Evolutionary conservation across 2,888 invertebrate species (phyloP).

Genomic region (Drosophila melanocephala): DNA sequence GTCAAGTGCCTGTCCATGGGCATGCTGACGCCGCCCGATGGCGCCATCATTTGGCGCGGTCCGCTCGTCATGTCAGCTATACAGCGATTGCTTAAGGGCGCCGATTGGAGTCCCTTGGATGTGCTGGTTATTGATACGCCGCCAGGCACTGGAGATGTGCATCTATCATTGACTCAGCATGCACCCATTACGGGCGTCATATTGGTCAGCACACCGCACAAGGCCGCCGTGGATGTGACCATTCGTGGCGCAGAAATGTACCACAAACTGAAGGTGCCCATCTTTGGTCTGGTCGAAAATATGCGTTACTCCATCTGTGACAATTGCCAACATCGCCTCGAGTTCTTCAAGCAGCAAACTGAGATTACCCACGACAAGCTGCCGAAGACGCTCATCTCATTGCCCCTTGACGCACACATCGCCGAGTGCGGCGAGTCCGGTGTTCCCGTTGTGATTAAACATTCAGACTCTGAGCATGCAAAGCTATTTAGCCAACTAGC

Average conservation of each 20-base stretch:
- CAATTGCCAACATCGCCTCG: constrained; percentile 90
- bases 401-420: constrained; percentile 83
- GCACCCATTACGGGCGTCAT: constrained; percentile 94
- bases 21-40: constrained; percentile 92
- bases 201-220: constrained; percentile 97
- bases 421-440: constrained; percentile 84
- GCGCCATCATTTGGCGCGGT: constrained; percentile 97
- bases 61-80: constrained; percentile 98
- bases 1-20: constrained; percentile 99
- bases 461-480: constrained; percentile 79
- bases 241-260: constrained; percentile 95
- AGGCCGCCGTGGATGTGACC: constrained; percentile 94
- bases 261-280: constrained; percentile 91
- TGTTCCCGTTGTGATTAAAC: constrained; percentile 80
- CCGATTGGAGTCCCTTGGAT: constrained; percentile 95
- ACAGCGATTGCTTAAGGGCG: constrained; percentile 93
- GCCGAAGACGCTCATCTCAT: constrained; percentile 89
- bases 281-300: constrained; percentile 96
- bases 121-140: constrained; percentile 97
- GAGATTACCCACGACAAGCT: constrained; percentile 10
- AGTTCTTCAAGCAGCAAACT: constrained; percentile 88
- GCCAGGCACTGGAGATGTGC: constrained; percentile 98
- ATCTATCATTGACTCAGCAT: constrained; percentile 95
- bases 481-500: constrained; percentile 65
- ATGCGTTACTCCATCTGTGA: constrained; percentile 93